Conservation (phyloP, 2,113 vertebrate genomes). For the Anoplopoma fimbria region DNA sequence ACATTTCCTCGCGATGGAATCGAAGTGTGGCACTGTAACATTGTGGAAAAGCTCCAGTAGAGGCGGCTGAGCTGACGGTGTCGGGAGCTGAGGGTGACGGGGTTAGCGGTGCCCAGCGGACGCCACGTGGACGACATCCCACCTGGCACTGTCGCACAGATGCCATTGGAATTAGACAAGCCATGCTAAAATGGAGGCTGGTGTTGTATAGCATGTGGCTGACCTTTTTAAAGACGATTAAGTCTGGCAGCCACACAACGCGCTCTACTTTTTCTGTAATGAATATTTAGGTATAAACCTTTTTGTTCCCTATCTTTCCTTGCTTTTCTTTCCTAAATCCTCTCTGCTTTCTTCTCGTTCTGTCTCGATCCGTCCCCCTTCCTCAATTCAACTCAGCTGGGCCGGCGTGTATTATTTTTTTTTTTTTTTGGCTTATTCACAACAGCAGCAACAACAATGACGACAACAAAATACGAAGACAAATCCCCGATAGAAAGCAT, state of each 20-base stretch:
- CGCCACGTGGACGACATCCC: slow-evolving; percentile 21
- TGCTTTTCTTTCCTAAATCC: not conserved
- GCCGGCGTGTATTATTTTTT: not conserved
- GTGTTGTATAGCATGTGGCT: slow-evolving; percentile 12
- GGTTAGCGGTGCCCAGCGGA: slow-evolving; percentile 20
- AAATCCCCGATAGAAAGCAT: slow-evolving; percentile 43
- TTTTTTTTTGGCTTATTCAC: not conserved
- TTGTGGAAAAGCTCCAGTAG: slow-evolving; percentile 2
- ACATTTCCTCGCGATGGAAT: not conserved
- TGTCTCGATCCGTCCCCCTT: not conserved
- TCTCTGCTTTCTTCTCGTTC: not conserved
- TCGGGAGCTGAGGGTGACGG: slow-evolving; percentile 27
- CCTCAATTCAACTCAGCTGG: not conserved
- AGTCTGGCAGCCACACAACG: slow-evolving; percentile 28
- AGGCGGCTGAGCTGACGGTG: slow-evolving; percentile 4
- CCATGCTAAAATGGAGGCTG: slow-evolving; percentile 26
- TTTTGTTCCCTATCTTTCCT: not conserved
- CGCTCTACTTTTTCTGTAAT: slow-evolving; percentile 12
- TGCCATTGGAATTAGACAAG: slow-evolving; percentile 43
- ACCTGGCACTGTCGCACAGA: slow-evolving; percentile 54
- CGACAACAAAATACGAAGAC: slow-evolving; percentile 15
- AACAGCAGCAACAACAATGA: slow-evolving; percentile 11
- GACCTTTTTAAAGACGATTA: slow-evolving; percentile 55
- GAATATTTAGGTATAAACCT: not conserved
- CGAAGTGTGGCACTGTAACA: not conserved